phyloP scores from a whole-genome alignment of 2,797 vertebrate genomes.

The Urocyon cinereoargenteus region DNA sequence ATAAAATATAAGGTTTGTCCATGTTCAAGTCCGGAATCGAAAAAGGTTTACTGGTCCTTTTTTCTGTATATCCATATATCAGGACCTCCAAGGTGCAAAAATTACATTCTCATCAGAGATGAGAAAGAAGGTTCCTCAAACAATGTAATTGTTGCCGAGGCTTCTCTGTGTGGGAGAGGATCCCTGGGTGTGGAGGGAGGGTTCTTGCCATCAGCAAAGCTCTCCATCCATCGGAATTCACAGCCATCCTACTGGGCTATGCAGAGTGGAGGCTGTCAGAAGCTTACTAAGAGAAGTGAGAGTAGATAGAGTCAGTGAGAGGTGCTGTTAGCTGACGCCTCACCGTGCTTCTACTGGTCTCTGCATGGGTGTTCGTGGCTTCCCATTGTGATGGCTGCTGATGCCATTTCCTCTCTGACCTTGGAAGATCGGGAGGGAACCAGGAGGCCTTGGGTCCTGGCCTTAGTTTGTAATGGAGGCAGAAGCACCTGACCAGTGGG shows the following conservation, averaged over 20 bases:
- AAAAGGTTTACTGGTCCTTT: neutral
- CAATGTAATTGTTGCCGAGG: neutral
- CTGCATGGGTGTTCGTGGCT: neutral
- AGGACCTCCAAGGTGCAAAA: neutral
- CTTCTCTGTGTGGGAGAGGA: neutral
- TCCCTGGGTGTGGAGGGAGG: neutral
- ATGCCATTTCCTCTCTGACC: neutral
- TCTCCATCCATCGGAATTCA: accelerated
- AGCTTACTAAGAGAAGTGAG: neutral
- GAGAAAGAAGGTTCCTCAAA: neutral
- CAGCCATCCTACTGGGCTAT: neutral
- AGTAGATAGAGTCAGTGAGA: neutral
- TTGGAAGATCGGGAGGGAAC: neutral
- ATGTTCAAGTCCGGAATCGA: neutral
- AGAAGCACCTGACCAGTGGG: neutral
- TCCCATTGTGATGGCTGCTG: neutral
- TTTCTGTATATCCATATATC: neutral
- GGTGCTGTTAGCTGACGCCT: neutral
- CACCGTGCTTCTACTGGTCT: accelerated
- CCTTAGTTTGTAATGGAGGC: neutral
- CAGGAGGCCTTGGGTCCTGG: neutral
- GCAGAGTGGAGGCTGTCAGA: neutral
- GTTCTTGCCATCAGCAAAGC: neutral
- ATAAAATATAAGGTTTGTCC: neutral
- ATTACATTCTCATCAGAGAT: neutral